Conservation (phyloP, 2,797 vertebrate genomes). For the Lepus townsendii region DNA sequence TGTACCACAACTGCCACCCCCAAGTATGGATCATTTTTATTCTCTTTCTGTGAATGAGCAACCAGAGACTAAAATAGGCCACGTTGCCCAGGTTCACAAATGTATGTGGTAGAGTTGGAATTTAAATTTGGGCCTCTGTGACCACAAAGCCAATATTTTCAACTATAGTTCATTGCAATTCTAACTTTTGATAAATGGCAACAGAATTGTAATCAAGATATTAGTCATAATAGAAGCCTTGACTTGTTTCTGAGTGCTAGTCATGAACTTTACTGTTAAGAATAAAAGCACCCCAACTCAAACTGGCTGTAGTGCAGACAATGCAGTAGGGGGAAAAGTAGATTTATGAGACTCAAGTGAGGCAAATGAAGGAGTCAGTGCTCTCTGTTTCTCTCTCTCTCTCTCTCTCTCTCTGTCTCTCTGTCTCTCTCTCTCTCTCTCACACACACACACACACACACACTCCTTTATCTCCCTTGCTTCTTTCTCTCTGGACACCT, state of each 20-base stretch:
- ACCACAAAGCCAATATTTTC: background rate
- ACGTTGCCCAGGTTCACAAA: background rate
- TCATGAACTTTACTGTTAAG: background rate
- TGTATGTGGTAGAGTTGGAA: background rate
- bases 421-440: background rate
- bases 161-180: background rate
- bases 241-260: background rate
- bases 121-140: background rate
- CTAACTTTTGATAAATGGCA: background rate
- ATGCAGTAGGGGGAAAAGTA: background rate
- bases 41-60: background rate
- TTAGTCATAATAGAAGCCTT: background rate
- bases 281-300: background rate
- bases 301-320: background rate
- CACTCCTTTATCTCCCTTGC: background rate
- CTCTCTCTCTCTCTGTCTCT: background rate
- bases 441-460: background rate
- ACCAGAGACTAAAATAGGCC: background rate
- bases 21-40: background rate
- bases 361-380: background rate
- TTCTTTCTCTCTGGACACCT: constrained; percentile 17
- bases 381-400: too few relatives aligned
- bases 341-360: background rate
- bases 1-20: too few relatives aligned
- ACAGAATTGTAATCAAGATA: background rate